Conservation (phyloP, 2,113 vertebrate genomes). For the Triplophysa tibetana region DNA sequence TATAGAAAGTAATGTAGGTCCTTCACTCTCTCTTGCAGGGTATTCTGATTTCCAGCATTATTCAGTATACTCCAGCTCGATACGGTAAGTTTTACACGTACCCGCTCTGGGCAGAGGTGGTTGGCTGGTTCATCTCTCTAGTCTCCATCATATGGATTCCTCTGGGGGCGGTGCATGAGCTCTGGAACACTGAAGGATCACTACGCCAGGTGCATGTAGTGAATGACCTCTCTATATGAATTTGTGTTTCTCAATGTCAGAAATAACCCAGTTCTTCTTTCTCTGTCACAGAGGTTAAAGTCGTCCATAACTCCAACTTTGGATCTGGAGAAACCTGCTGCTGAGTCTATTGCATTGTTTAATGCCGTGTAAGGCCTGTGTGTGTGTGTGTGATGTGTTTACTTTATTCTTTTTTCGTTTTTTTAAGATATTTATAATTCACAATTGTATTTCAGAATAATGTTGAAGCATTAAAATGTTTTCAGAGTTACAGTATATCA, state of each 20-base stretch:
- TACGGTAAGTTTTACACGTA: constrained; percentile 70
- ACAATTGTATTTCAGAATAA: neutral
- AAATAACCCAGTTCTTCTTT: constrained; percentile 17
- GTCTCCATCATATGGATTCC: constrained; percentile 76
- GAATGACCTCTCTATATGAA: neutral
- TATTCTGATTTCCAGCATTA: constrained; percentile 70
- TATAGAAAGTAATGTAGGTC: neutral
- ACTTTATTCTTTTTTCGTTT: neutral
- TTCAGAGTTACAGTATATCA: constrained; percentile 2
- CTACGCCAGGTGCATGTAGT: constrained; percentile 63
- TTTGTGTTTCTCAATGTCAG: neutral
- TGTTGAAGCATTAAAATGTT: neutral
- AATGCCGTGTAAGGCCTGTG: constrained; percentile 11
- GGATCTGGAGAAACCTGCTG: constrained; percentile 60
- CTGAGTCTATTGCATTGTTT: constrained; percentile 40
- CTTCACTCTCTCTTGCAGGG: constrained; percentile 50
- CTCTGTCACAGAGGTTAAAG: constrained; percentile 61
- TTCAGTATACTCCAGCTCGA: constrained; percentile 68
- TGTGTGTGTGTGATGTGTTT: neutral
- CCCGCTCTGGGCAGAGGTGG: constrained; percentile 70
- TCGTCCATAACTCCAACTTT: constrained; percentile 58
- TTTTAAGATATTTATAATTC: neutral
- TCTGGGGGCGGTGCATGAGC: constrained; percentile 71
- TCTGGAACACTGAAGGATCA: constrained; percentile 67
- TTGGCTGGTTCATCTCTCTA: constrained; percentile 73